phyloP scores from a whole-genome alignment of 2,797 vertebrate genomes.

The Sardinella longiceps region DNA sequence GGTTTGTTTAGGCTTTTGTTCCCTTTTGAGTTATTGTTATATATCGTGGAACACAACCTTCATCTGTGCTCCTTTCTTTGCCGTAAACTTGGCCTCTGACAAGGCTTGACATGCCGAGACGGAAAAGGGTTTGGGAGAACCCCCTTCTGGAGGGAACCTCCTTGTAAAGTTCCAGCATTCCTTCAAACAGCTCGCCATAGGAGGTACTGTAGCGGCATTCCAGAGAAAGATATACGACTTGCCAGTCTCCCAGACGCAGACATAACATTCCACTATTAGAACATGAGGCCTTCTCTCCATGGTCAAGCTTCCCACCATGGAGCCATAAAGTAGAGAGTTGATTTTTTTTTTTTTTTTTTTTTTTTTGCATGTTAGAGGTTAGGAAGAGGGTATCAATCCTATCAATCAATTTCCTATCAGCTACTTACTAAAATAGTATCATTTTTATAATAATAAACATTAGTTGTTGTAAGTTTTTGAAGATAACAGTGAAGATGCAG shows the following conservation, averaged over 20 bases:
- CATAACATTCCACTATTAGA: conserved; percentile 40
- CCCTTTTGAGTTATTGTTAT: conserved; percentile 1
- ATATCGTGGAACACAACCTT: not conserved
- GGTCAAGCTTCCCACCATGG: conserved; percentile 30
- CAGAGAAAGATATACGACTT: conserved; percentile 39
- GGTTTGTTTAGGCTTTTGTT: not conserved
- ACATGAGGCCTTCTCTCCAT: conserved; percentile 18
- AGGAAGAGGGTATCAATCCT: not conserved
- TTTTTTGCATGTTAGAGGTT: not conserved
- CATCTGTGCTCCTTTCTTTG: not conserved
- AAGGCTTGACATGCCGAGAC: not conserved
- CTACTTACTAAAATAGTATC: not conserved
- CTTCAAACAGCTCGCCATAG: conserved; percentile 10
- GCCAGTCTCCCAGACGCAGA: conserved; percentile 44
- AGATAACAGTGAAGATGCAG: not conserved
- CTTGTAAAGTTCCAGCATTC: conserved; percentile 29
- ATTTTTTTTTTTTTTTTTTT: no score
- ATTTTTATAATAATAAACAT: not conserved
- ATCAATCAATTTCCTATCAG: not conserved
- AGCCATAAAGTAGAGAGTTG: conserved; percentile 27
- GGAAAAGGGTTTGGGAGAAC: not conserved
- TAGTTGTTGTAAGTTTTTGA: not conserved
- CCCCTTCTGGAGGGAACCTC: conserved; percentile 11
- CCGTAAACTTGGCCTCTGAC: not conserved
- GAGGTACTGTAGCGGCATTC: conserved; percentile 30